Evolutionary conservation across 2,113 vertebrate species (phyloP), one percentile per base, ranked within the genome.

Genomic region (Sinocyclocheilus grahami): DNA sequence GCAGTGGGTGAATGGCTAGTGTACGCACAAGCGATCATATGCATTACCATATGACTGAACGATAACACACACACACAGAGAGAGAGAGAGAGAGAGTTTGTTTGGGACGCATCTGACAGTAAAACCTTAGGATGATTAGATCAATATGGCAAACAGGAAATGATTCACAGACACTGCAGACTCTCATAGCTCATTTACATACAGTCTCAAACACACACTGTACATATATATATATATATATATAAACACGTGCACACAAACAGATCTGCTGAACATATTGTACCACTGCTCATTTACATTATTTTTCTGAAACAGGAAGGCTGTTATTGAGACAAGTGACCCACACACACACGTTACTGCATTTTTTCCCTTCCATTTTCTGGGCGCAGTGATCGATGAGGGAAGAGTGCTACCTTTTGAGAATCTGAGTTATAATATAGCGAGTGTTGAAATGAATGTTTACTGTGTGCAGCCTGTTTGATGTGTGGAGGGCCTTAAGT

Each of bases 131-230:
- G 83, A 83, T 85, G 85, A 79, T 86, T 82, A 87, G 81, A 86
- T 89, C 87, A 91, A 86, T 87, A 90, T 89, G 90, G 51, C 76
- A 63, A 86, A 84, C 87, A 79, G 89, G 89, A 90, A 90, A 85
- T 90, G 79, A 88, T 82, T 90, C 85, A 83, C 85, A 83, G 88
- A 67, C 87, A 77, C 85, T 86, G 86, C 37, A 87, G 69, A 85
- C 22, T 58, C 67, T 88, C 88, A 75, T 39, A 74, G 39, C 77
- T 75, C 83, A 90, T 88, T 89, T 88, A 78, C 86, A 86, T 90
- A 79, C 51, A 63, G 42, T 78, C 76, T 81, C 55, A 55, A 58
- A 83, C 58, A 89, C 71, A 82, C 84, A 83, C 88, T 22, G 74
- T 48, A 81, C 46, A 3, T 30, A 30, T 39, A 39, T 39, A 39